Conservation (phyloP, 2,888 invertebrate species). For the Proisotoma minuta region DNA sequence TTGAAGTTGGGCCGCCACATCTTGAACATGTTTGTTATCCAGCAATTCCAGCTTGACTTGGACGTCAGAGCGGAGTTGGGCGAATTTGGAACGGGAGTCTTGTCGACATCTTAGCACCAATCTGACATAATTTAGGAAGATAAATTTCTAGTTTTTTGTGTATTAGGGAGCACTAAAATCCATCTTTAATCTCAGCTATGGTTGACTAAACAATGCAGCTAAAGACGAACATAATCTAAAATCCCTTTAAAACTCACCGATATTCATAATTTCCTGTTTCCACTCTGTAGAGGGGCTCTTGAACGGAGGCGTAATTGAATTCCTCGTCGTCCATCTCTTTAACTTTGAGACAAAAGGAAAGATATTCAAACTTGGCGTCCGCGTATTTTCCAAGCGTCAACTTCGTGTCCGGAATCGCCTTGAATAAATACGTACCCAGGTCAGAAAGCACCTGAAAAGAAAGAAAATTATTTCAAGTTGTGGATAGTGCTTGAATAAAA, state of each 20-base stretch:
- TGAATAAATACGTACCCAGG: constrained; percentile 91
- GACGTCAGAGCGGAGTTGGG: constrained; percentile 80
- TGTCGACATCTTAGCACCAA: constrained; percentile 91
- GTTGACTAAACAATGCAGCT: no score
- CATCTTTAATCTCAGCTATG: no score
- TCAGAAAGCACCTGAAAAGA: constrained; percentile 78
- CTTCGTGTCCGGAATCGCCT: constrained; percentile 97
- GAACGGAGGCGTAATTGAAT: constrained; percentile 82
- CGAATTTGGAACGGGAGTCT: constrained; percentile 81
- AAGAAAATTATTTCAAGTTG: no score
- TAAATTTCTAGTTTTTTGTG: no score
- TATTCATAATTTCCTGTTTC: constrained; percentile 99
- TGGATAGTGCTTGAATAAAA: no score
- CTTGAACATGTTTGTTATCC: constrained; percentile 97
- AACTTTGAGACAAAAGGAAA: constrained; percentile 97
- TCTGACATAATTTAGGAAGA: constrained; percentile 58
- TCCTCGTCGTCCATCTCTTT: constrained; percentile 99
- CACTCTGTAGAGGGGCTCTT: constrained; percentile 93
- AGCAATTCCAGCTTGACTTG: constrained; percentile 93
- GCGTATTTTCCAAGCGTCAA: constrained; percentile 96
- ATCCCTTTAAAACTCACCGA: constrained; percentile 60
- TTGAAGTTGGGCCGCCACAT: constrained; percentile 79
- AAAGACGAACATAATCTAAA: background rate
- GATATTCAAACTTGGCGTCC: constrained; percentile 97
- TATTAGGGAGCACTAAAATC: no score